These are phyloP conservation scores for Emydura subglobosa DNA, from an alignment of 2,113 vertebrate genomes.

Conservation along the genomic window DNA sequence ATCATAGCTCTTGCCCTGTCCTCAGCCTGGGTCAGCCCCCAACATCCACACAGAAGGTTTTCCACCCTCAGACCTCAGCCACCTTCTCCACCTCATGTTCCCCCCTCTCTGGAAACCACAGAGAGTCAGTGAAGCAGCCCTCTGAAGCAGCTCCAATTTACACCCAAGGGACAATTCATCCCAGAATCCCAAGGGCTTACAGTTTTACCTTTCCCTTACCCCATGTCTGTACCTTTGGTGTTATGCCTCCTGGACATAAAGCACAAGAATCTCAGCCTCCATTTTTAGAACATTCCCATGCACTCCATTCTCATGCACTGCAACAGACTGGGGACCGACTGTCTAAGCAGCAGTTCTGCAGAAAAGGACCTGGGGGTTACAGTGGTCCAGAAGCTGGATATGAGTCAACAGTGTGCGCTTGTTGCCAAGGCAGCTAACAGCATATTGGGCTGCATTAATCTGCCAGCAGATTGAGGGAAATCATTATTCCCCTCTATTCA, in stretches of 20 bases:
- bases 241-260: neutral
- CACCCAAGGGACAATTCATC: neutral
- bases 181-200: neutral
- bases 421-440: no score
- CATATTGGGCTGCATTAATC: no score
- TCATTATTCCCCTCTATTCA: no score
- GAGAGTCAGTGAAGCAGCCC: neutral
- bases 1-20: neutral
- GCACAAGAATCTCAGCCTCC: neutral
- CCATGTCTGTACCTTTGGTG: neutral
- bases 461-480: no score
- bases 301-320: no score
- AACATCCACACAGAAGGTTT: rapidly evolving
- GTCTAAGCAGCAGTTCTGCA: no score
- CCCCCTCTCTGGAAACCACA: neutral
- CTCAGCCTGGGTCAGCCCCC: neutral
- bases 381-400: no score
- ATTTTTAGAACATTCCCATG: neutral
- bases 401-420: no score
- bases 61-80: neutral
- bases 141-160: neutral
- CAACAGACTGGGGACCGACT: no score
- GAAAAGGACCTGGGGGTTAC: no score
- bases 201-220: rapidly evolving
- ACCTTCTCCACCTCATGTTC: neutral